These are phyloP conservation scores for Semotilus atromaculatus DNA, from an alignment of 2,797 vertebrate genomes.

Conservation along the genomic window DNA sequence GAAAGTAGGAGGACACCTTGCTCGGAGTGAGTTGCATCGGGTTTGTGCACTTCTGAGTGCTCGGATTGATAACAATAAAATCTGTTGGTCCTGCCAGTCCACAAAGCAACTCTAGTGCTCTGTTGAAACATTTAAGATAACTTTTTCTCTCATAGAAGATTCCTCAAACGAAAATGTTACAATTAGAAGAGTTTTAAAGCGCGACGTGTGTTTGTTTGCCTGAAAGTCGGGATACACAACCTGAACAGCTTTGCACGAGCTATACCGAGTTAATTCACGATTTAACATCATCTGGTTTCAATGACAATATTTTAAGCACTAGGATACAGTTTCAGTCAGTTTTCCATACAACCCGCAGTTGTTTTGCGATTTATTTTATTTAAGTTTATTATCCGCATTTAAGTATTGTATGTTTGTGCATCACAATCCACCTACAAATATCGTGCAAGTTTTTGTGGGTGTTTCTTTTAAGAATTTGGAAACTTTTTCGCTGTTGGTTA, in stretches of 20 bases:
- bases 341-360: background rate
- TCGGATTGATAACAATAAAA: constrained; percentile 68
- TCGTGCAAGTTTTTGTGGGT: background rate
- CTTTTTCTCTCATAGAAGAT: constrained; percentile 26
- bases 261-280: background rate
- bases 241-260: constrained; percentile 4
- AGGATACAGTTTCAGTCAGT: background rate
- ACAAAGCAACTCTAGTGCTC: constrained; percentile 14
- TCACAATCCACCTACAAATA: background rate
- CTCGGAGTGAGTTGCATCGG: constrained; percentile 60
- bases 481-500: constrained; percentile 29
- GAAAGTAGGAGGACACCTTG: constrained; percentile 57
- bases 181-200: constrained; percentile 4
- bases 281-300: background rate
- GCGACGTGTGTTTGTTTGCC: constrained; percentile 27
- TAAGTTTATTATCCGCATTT: background rate
- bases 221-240: constrained; percentile 9
- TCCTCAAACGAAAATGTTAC: background rate
- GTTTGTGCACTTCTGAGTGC: constrained; percentile 54
- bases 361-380: background rate
- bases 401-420: background rate
- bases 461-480: background rate
- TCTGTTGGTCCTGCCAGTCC: constrained; percentile 34
- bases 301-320: background rate
- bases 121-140: constrained; percentile 44